Evolutionary conservation across 1,140 invertebrate genomes (phyloP).

Genomic region (Elysia chlorotica): DNA sequence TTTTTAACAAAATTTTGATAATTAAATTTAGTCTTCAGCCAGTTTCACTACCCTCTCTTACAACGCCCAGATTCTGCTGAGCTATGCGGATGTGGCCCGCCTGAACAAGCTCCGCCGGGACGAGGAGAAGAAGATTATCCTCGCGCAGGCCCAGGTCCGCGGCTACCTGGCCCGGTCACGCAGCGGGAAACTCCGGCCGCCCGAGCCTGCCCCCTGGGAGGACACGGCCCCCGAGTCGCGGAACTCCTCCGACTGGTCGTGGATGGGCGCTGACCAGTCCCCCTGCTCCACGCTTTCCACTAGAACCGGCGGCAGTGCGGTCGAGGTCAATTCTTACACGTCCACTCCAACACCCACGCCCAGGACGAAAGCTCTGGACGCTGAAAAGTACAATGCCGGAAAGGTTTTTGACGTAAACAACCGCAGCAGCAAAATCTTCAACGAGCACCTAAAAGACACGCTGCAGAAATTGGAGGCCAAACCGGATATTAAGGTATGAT

Average conservation of each 20-base stretch:
- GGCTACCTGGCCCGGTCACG: slow-evolving; percentile 29
- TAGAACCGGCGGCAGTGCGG: neutral
- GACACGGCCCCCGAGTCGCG: no score
- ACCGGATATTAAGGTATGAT: slow-evolving; percentile 7
- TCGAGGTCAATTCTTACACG: no score
- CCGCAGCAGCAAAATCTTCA: neutral
- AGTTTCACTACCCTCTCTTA: no score
- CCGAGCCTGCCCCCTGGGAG: no score
- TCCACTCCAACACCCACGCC: neutral
- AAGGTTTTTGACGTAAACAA: no score
- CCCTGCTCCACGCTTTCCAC: slow-evolving; percentile 16
- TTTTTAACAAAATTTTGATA: no score
- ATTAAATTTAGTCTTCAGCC: no score
- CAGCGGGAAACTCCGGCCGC: slow-evolving; percentile 17
- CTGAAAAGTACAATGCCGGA: neutral
- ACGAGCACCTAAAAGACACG: slow-evolving; percentile 1
- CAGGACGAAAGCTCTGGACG: neutral
- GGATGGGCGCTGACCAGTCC: neutral
- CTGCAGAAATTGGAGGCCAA: neutral
- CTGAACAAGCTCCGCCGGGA: slow-evolving; percentile 22
- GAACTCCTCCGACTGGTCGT: slow-evolving; percentile 15
- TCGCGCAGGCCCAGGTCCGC: slow-evolving; percentile 29
- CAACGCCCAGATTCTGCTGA: slow-evolving; percentile 35
- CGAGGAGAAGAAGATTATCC: slow-evolving; percentile 22
- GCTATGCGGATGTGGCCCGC: slow-evolving; percentile 25